A percentile compares a stretch with the other conserved stretches of the same genome.
Conservation (phyloP, 2,888 invertebrate species). For the Leptinotarsa juncta region DNA sequence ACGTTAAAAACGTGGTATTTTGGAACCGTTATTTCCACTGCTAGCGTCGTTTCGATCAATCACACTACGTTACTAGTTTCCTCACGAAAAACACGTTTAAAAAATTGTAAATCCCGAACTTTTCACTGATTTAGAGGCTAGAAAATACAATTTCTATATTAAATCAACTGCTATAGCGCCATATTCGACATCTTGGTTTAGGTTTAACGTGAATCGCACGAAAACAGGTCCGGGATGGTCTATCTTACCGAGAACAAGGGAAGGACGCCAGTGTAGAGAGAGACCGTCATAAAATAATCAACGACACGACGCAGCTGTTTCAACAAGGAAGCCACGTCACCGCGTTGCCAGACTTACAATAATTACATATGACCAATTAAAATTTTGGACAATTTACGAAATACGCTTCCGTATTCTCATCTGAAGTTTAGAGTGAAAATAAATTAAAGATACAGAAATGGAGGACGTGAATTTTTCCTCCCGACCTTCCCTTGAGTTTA, state of each 20-base stretch:
- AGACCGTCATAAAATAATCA: slow-evolving; percentile 47
- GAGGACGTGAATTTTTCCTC: no score
- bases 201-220: slow-evolving; percentile 61
- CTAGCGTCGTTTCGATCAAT: slow-evolving; percentile 46
- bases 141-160: slow-evolving; percentile 62
- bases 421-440: no score
- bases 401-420: no score
- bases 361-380: no score
- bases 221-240: slow-evolving; percentile 67
- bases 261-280: slow-evolving; percentile 55
- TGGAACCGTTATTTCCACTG: slow-evolving; percentile 48
- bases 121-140: slow-evolving; percentile 53
- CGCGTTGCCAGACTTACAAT: no score
- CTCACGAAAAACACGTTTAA: slow-evolving; percentile 44
- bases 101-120: slow-evolving; percentile 39
- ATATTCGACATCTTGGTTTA: slow-evolving; percentile 64
- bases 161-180: slow-evolving; percentile 61
- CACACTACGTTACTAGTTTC: slow-evolving; percentile 46
- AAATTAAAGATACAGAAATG: no score
- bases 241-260: slow-evolving; percentile 62
- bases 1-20: slow-evolving; percentile 55
- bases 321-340: slow-evolving; percentile 47
- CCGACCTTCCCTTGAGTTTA: no score
- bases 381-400: no score
- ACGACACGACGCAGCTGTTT: slow-evolving; percentile 52